These are phyloP conservation scores for Zeugodacus cucurbitae DNA, from an alignment of 1,140 invertebrate genomes.

Conservation along the genomic window DNA sequence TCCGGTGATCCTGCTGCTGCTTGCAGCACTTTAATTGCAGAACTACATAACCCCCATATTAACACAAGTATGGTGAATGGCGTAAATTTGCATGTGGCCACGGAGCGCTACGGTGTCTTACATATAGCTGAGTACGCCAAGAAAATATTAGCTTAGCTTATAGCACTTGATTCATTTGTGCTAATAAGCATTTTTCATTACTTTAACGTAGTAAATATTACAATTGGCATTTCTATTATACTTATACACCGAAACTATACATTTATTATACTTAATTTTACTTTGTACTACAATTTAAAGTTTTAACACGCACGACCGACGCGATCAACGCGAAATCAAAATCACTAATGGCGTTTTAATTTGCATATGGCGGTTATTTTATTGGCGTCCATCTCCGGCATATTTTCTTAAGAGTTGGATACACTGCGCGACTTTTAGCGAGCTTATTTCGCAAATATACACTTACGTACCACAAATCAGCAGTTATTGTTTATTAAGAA, in stretches of 20 bases:
- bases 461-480: too few relatives aligned
- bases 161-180: too few relatives aligned
- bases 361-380: background rate
- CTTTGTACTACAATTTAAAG: too few relatives aligned
- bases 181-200: too few relatives aligned
- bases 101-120: conserved; percentile 66
- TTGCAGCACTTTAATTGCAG: conserved; percentile 70
- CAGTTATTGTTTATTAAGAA: too few relatives aligned
- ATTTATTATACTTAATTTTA: too few relatives aligned
- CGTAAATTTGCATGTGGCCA: conserved; percentile 68
- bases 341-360: background rate
- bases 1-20: conserved; percentile 75
- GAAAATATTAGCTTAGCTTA: conserved; percentile 40
- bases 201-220: too few relatives aligned
- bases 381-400: background rate
- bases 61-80: conserved; percentile 67
- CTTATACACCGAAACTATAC: too few relatives aligned
- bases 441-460: too few relatives aligned
- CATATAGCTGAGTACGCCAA: conserved; percentile 69
- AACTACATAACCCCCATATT: conserved; percentile 71
- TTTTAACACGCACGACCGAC: background rate
- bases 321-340: background rate
- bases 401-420: too few relatives aligned
- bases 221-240: too few relatives aligned
- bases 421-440: too few relatives aligned